Conservation (phyloP, 2,797 vertebrate genomes). For the Hoplostethus mediterraneus region DNA sequence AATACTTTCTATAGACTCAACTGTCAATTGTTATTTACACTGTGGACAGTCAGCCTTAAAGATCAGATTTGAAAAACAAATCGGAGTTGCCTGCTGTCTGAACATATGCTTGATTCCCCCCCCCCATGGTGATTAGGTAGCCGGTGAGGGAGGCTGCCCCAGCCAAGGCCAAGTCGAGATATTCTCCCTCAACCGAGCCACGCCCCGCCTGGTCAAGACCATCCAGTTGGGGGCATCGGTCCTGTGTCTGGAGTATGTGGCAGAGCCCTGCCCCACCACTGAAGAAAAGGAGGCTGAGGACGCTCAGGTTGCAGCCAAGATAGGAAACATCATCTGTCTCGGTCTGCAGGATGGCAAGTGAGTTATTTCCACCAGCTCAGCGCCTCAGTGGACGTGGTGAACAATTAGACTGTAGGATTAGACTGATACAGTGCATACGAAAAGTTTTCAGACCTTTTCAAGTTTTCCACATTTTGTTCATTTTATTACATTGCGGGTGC, state of each 20-base stretch:
- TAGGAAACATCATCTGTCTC: constrained; percentile 87
- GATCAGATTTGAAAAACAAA: too few relatives aligned
- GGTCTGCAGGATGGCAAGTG: constrained; percentile 92
- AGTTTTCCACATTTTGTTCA: too few relatives aligned
- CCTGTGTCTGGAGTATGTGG: constrained; percentile 90
- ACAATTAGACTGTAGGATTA: too few relatives aligned
- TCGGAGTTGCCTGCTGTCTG: neutral
- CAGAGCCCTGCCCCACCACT: constrained; percentile 60
- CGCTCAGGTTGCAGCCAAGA: constrained; percentile 44
- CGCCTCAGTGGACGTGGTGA: neutral
- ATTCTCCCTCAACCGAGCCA: constrained; percentile 90
- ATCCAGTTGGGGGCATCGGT: constrained; percentile 85
- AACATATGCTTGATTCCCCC: neutral
- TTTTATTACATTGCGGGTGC: too few relatives aligned
- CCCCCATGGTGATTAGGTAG: constrained; percentile 80
- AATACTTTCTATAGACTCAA: neutral
- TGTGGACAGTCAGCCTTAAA: too few relatives aligned
- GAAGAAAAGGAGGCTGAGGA: constrained; percentile 56
- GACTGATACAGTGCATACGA: too few relatives aligned
- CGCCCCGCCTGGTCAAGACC: constrained; percentile 90
- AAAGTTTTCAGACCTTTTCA: too few relatives aligned
- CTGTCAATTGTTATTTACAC: too few relatives aligned
- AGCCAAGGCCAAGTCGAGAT: constrained; percentile 89
- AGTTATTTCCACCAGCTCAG: constrained; percentile 39
- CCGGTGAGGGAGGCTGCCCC: constrained; percentile 84